Evolutionary conservation across 2,113 vertebrate genomes (phyloP).

Genomic region (Proterorhinus semilunaris): DNA sequence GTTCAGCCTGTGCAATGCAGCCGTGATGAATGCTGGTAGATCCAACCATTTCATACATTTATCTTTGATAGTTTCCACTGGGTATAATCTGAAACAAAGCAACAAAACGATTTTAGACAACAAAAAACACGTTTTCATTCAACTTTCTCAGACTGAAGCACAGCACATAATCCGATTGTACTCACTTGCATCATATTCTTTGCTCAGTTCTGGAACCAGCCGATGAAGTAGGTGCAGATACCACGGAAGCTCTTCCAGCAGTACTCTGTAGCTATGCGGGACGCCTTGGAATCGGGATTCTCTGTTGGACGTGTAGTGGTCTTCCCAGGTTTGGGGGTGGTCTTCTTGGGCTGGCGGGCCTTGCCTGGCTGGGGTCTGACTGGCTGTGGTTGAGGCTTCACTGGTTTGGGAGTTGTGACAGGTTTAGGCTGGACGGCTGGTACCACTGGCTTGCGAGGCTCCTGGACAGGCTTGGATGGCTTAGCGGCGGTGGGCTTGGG

Average conservation of each 20-base stretch:
- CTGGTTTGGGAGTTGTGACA: slow-evolving; percentile 42
- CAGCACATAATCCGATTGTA: not conserved
- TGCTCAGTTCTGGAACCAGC: slow-evolving; percentile 78
- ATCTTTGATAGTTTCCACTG: slow-evolving; percentile 7
- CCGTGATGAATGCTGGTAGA: not conserved
- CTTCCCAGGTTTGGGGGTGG: slow-evolving; percentile 58
- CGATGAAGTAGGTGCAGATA: slow-evolving; percentile 80
- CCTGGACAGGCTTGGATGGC: slow-evolving; percentile 45
- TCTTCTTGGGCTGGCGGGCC: slow-evolving; percentile 51
- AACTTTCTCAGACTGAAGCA: not conserved
- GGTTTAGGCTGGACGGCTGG: slow-evolving; percentile 44
- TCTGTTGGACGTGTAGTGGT: slow-evolving; percentile 60
- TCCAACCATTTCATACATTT: not conserved
- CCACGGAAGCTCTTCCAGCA: slow-evolving; percentile 84
- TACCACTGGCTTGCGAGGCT: slow-evolving; percentile 40
- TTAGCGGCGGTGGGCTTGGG: slow-evolving; percentile 56
- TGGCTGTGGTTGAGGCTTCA: slow-evolving; percentile 48
- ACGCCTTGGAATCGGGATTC: slow-evolving; percentile 57
- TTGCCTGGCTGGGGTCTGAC: slow-evolving; percentile 57
- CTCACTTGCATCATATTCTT: slow-evolving; percentile 40
- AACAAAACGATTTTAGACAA: not conserved
- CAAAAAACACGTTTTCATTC: not conserved
- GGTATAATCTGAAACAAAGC: slow-evolving; percentile 38
- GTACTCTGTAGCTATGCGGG: slow-evolving; percentile 77
- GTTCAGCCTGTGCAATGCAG: slow-evolving; percentile 20